Base-by-base conservation (phyloP, 2,888 invertebrate species). In the Siphonodentalium dalli region DNA sequence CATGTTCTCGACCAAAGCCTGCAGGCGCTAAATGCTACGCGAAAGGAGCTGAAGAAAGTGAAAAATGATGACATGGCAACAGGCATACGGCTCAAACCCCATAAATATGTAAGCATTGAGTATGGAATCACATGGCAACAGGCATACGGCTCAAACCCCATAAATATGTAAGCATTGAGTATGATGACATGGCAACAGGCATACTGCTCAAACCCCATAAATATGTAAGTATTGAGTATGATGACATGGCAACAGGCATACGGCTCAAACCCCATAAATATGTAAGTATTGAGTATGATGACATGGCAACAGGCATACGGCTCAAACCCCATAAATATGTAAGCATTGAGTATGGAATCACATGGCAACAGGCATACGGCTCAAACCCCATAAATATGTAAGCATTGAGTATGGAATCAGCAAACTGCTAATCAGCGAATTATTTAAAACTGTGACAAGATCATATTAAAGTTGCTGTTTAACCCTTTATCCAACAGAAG, bases 1-100 rank as follows among this genome's bases (percentile, higher is more conserved):
- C 85, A 87, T 68, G 81, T 89, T 29, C 81, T 89, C 44, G 85
- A 87, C 40, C 86, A 87, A 54, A 88, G 89, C 23, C 84, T 85
- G 63, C 82, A 85, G 54, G 88, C 88, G 76, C 81, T 89, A 62
- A 83, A 85, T 47, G 85, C 85, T 49, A 86, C 87, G 0, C 88
- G 89, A 80, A 60, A 67, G 27, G 70, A 73, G 5, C 66, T 79
- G 29, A 66, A 64, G 50, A 77, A 78, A 49, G 73, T 68, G 35
- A 60, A 71, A 33, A 74, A 67, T 39, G 76, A 79, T 41, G 66
- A 67, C 26, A 63, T 76, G 57, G 71, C 73, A 21, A 74, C 76
- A 9, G 77, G 78, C 15, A 65, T 79, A 35, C 71, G 70, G 43
- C 61, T 74, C 9, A 74, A 75, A 33, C 71, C 77, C 13, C 69